A percentile compares a stretch with the other conserved stretches of the same genome.
phyloP scores from a whole-genome alignment of 2,113 vertebrate genomes.

The Plecturocebus donacophilus region DNA sequence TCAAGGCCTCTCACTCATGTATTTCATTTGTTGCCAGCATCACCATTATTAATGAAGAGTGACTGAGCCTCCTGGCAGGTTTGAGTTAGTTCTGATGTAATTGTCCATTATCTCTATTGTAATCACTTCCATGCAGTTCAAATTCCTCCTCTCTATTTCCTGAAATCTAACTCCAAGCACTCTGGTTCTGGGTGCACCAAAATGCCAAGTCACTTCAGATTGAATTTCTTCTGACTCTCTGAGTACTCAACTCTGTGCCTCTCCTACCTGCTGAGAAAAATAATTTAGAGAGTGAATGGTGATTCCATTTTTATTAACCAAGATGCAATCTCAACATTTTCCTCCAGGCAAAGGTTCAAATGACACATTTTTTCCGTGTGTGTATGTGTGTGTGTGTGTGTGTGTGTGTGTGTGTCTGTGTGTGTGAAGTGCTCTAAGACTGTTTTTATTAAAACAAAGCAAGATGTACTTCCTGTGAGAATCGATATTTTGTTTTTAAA shows the following conservation, averaged over 20 bases:
- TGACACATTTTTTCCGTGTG: constrained; percentile 81
- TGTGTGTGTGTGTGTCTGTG: constrained; percentile 56
- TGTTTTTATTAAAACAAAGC: constrained; percentile 81
- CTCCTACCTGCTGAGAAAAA: constrained; percentile 66
- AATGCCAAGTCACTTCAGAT: constrained; percentile 72
- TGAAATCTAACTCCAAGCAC: constrained; percentile 61
- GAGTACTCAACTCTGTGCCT: constrained; percentile 24
- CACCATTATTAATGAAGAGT: constrained; percentile 57
- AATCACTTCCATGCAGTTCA: constrained; percentile 16
- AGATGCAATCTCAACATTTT: constrained; percentile 73
- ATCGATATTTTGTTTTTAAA: constrained; percentile 73
- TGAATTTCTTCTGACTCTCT: constrained; percentile 52
- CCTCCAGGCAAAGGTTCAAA: constrained; percentile 75
- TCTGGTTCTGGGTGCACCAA: constrained; percentile 64
- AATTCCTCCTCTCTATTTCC: neutral
- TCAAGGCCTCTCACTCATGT: neutral
- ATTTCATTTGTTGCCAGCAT: constrained; percentile 36
- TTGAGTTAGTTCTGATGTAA: constrained; percentile 65
- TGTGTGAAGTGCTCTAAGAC: constrained; percentile 55
- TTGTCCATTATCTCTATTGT: constrained; percentile 57
- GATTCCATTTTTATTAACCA: constrained; percentile 76
- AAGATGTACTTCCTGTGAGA: constrained; percentile 77
- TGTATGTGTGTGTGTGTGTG: constrained; percentile 47
- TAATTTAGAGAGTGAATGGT: constrained; percentile 65
- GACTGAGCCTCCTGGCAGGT: neutral